Evolutionary conservation across 2,888 invertebrate genomes (phyloP), one percentile per base, ranked within the genome.

Genomic region (Chydorus sphaericus): DNA sequence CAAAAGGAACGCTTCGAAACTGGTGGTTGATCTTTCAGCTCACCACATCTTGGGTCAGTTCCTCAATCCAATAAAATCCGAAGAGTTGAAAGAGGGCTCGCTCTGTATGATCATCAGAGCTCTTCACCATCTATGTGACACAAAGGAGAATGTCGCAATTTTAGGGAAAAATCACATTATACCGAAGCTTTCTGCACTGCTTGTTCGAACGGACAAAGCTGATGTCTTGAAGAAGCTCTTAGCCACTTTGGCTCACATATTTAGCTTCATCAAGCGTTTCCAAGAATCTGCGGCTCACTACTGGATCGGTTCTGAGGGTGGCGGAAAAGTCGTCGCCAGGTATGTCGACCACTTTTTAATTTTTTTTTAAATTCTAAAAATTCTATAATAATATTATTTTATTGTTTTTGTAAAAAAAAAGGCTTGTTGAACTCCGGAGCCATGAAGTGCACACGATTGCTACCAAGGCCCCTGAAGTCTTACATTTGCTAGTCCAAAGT

Each of bases 121-220:
- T 4, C 33, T 53, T 14, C 53, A 53, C 16, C 36, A 53, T n/a
- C 38, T 53, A 28, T 36, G 20, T n/a, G 53, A 53, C 28, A 36
- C n/a, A 8, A 53, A 53, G 38, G 53, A 53, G n/a, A 20, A 53
- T 18, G 44, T 44, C 1, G 44, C 23, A 14, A n/a, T 44, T 44
- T 28, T 44, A 8, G 44, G 44, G 18, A 44, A 44, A 44, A 44
- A 23, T 44, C 23, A 44, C 11, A 44, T 44, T 28, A 26, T 26
- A 14, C 44, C 44, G 10, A 44, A 44, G 26, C 44, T 44, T 44
- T 44, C 44, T 14, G 28, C 23, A 14, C 28, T 44, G 26, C 20
- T 44, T 5, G 28, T 44, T 14, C 23, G 28, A 44, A 23, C 44
- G 4, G 44, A 44, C 14, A 44, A 20, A 5, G 8, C 28, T 5